A percentile compares a stretch with the other conserved stretches of the same genome.
These are phyloP conservation scores for Temnothorax curvispinosus DNA, from an alignment of 1,140 invertebrate species.

Conservation along the genomic window DNA sequence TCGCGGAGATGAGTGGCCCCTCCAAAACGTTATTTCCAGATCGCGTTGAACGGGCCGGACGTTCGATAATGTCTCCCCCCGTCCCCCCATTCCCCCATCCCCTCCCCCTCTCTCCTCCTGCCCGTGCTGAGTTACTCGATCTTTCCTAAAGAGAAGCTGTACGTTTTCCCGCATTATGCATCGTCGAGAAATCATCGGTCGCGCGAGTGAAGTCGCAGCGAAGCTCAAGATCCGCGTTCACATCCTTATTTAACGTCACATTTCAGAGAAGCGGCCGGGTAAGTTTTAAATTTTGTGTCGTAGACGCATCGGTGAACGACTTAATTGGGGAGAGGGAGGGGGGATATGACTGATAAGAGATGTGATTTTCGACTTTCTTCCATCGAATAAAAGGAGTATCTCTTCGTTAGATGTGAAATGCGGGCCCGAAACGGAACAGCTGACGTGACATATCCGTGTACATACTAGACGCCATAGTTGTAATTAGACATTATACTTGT, in stretches of 20 bases:
- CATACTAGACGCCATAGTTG: constrained; percentile 63
- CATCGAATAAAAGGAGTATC: neutral
- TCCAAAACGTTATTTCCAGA: constrained; percentile 62
- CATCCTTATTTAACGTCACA: constrained; percentile 6
- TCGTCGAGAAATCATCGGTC: constrained; percentile 9
- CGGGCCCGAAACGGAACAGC: constrained; percentile 8
- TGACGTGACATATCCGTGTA: constrained; percentile 69
- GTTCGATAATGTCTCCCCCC: constrained; percentile 35
- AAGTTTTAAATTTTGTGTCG: neutral
- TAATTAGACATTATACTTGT: constrained; percentile 64
- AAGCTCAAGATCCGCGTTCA: neutral
- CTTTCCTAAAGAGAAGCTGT: constrained; percentile 10
- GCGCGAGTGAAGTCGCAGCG: neutral
- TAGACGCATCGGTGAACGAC: neutral
- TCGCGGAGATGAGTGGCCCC: constrained; percentile 4
- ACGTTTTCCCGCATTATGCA: neutral
- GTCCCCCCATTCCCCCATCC: neutral
- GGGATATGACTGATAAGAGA: neutral
- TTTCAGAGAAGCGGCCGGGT: neutral
- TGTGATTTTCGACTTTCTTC: neutral
- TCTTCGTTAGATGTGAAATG: constrained; percentile 3
- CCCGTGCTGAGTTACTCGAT: neutral
- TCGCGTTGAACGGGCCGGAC: constrained; percentile 3
- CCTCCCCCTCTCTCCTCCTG: neutral
- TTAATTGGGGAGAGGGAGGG: neutral